Evolutionary conservation across 2,797 vertebrate species (phyloP).

Genomic region (Danio albolineatus): DNA sequence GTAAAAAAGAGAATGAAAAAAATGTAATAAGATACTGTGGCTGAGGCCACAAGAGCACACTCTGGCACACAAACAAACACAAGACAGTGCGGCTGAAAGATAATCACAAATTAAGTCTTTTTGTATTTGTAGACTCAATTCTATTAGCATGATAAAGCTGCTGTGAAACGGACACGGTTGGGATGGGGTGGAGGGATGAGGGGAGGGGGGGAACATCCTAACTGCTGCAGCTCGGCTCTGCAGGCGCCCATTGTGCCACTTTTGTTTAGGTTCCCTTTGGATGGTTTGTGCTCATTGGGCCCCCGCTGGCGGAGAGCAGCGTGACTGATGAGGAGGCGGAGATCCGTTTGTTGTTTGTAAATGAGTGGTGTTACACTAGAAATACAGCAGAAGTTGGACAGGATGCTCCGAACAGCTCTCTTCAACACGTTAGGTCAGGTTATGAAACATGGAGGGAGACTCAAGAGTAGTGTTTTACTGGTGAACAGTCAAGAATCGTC

Average conservation of each 20-base stretch:
- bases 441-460: not conserved
- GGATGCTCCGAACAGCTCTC: conserved; percentile 80
- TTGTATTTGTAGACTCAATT: conserved; percentile 94
- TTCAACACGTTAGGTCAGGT: conserved; percentile 80
- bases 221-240: conserved; percentile 82
- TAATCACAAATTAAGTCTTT: conserved; percentile 96
- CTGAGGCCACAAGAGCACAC: conserved; percentile 45
- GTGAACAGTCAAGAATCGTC: not conserved
- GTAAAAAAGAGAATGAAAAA: conserved; percentile 73
- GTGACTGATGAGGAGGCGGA: conserved; percentile 92
- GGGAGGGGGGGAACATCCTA: conserved; percentile 71
- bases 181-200: conserved; percentile 75
- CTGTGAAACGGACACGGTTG: conserved; percentile 93
- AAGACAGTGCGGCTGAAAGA: conserved; percentile 70
- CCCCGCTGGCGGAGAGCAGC: conserved; percentile 87
- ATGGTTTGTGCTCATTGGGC: conserved; percentile 92
- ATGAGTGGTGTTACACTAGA: conserved; percentile 88
- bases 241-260: conserved; percentile 83
- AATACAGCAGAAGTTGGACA: conserved; percentile 82
- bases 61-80: conserved; percentile 43
- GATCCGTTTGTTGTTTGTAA: conserved; percentile 89
- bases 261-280: conserved; percentile 91
- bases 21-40: conserved; percentile 75
- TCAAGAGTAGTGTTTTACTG: not conserved
- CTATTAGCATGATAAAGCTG: conserved; percentile 96